These are phyloP conservation scores for Cyphomyrus plagiostoma DNA, from an alignment of 2,113 vertebrate species.

Conservation along the genomic window DNA sequence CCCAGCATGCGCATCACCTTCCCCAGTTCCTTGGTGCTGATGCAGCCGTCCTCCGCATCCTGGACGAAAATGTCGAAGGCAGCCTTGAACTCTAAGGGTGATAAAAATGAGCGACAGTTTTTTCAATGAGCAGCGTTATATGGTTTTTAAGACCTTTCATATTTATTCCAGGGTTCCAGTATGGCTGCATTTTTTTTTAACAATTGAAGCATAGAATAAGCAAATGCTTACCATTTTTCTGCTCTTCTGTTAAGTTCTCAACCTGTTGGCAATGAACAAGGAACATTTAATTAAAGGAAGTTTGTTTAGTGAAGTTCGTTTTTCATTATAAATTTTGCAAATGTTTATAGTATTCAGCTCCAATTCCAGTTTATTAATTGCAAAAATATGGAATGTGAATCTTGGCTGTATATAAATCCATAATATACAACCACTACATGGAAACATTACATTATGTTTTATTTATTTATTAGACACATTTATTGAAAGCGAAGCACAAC, in stretches of 20 bases:
- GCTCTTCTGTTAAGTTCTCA: slow-evolving; percentile 69
- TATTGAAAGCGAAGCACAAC: background rate
- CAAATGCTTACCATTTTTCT: slow-evolving; percentile 64
- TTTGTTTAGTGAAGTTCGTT: background rate
- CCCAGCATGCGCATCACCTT: slow-evolving; percentile 68
- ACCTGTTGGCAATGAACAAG: slow-evolving; percentile 46
- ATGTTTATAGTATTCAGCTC: background rate
- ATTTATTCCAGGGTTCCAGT: background rate
- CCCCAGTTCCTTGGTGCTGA: slow-evolving; percentile 64
- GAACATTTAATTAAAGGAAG: background rate
- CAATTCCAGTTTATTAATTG: background rate
- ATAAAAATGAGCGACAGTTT: background rate
- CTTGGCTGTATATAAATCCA: background rate
- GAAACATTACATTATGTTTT: background rate
- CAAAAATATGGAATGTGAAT: background rate
- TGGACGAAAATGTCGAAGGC: slow-evolving; percentile 65
- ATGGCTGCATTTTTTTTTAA: background rate
- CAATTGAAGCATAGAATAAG: background rate
- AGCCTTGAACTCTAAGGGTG: slow-evolving; percentile 58
- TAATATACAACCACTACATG: background rate
- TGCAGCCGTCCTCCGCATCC: slow-evolving; percentile 63
- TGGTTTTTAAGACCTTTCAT: background rate
- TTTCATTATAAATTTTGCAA: background rate
- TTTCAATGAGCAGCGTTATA: no score
- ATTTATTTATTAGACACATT: background rate